Percentiles rank a stretch among this genome's conserved stretches.
phyloP scores from a whole-genome alignment of 2,888 invertebrate species.

The Megastigmus dorsalis region DNA sequence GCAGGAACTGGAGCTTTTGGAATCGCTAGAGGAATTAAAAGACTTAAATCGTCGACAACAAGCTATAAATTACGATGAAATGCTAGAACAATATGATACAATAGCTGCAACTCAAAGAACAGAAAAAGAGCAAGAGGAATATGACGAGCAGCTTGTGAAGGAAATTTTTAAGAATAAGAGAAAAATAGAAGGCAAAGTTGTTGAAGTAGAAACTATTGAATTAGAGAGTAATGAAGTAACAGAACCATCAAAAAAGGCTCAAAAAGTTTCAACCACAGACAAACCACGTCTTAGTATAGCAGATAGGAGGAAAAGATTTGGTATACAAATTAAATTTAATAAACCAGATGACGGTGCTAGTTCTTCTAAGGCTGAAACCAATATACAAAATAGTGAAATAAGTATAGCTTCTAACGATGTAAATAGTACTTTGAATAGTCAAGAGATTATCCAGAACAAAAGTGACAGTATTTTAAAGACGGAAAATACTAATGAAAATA shows the following conservation, averaged over 20 bases:
- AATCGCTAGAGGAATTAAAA: constrained; percentile 95
- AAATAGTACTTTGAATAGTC: too few relatives aligned
- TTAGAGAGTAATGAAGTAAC: constrained; percentile 70
- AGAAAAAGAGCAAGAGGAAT: constrained; percentile 81
- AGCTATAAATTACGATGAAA: constrained; percentile 89
- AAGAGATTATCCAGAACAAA: too few relatives aligned
- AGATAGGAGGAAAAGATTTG: constrained; percentile 73
- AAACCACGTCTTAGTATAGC: constrained; percentile 74
- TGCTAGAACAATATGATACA: constrained; percentile 86
- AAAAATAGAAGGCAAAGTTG: constrained; percentile 73
- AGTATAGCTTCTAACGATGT: too few relatives aligned
- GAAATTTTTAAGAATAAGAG: constrained; percentile 76
- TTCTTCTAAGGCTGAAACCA: not conserved
- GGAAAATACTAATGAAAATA: too few relatives aligned
- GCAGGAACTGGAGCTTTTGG: constrained; percentile 95
- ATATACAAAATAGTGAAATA: too few relatives aligned
- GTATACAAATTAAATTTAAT: constrained; percentile 55
- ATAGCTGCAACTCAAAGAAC: constrained; percentile 81
- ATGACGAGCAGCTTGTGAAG: constrained; percentile 91
- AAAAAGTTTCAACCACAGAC: constrained; percentile 46
- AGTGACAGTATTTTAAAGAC: too few relatives aligned
- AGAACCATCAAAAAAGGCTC: constrained; percentile 62
- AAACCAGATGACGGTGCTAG: not conserved
- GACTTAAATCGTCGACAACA: constrained; percentile 94
- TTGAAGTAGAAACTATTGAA: constrained; percentile 83